Conservation (phyloP, 2,113 vertebrate genomes). For the Antechinus flavipes region DNA sequence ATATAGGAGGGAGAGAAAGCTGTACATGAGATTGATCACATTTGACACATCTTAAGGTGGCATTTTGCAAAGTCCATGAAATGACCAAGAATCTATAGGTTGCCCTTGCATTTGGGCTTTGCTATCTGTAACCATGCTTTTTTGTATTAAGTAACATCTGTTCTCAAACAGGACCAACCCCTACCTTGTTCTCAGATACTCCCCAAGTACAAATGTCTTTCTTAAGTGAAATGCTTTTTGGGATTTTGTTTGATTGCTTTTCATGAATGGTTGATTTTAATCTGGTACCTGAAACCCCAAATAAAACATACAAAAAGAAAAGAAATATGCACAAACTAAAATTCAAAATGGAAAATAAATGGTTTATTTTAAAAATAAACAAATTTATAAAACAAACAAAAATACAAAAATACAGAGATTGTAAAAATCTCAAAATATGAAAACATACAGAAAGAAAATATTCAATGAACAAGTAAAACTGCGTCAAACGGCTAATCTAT, state of each 20-base stretch:
- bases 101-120: neutral
- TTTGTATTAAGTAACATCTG: neutral
- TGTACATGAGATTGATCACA: neutral
- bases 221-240: neutral
- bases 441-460: slow-evolving; percentile 63
- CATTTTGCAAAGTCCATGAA: neutral
- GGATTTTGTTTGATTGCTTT: no score
- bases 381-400: slow-evolving; percentile 78
- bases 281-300: neutral
- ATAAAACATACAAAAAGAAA: slow-evolving; percentile 64
- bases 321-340: slow-evolving; percentile 80
- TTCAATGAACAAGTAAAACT: slow-evolving; percentile 54
- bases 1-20: neutral
- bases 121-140: neutral
- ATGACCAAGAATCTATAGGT: neutral
- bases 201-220: neutral
- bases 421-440: slow-evolving; percentile 70
- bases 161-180: neutral
- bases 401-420: slow-evolving; percentile 78
- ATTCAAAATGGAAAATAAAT: slow-evolving; percentile 84
- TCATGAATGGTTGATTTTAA: neutral
- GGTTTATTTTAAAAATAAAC: slow-evolving; percentile 86
- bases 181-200: neutral
- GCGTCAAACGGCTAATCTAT: neutral
- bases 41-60: neutral